phyloP scores from a whole-genome alignment of 2,113 vertebrate genomes.

The Leptosomus discolor region DNA sequence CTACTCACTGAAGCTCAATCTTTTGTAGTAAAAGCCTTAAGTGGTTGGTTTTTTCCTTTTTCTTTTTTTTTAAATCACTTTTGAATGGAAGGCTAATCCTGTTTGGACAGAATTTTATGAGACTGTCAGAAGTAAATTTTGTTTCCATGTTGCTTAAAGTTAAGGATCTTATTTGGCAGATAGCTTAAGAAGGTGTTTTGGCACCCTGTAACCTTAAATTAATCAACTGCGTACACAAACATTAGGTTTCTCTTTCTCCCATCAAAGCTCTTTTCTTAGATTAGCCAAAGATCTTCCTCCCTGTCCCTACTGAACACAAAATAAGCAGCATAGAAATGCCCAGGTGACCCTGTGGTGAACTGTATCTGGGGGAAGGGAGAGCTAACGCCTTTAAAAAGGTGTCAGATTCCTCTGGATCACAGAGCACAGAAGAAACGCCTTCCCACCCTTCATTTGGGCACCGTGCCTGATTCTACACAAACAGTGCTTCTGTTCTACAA shows the following conservation, averaged over 20 bases:
- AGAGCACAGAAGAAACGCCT: not conserved
- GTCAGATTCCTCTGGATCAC: not conserved
- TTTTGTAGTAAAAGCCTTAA: not conserved
- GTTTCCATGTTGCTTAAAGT: not conserved
- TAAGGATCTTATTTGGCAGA: not conserved
- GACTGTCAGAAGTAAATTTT: not conserved
- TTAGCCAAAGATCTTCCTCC: not conserved
- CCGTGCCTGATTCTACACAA: not conserved
- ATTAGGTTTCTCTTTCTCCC: not conserved
- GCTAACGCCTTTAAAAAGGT: not conserved
- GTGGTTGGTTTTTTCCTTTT: not conserved
- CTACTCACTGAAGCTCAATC: not conserved
- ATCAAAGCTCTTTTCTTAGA: not conserved
- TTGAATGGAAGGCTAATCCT: not conserved
- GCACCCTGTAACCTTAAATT: constrained; percentile 23
- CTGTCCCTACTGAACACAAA: not conserved
- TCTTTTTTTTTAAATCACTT: not conserved
- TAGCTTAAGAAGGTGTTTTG: not conserved
- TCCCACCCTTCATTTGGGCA: not conserved
- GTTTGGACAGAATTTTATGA: not conserved
- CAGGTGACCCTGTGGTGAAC: not conserved
- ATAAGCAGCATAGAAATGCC: not conserved
- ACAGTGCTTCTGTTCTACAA: not conserved
- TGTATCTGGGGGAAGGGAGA: rapidly evolving
- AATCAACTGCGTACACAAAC: not conserved